Conservation (phyloP, 2,888 invertebrate species). For the Lycia hirtaria region DNA sequence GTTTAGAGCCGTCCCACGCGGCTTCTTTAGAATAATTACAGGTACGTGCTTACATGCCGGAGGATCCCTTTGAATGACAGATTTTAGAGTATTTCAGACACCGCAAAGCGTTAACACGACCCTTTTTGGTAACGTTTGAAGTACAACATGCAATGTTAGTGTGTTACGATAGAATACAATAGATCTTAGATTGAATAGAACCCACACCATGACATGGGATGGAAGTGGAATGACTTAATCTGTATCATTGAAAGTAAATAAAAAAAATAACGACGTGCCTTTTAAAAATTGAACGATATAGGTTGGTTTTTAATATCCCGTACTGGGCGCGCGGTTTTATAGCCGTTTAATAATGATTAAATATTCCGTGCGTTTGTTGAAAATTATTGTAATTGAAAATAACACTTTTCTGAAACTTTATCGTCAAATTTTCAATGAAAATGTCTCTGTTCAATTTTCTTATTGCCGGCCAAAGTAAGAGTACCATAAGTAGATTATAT, state of each 20-base stretch:
- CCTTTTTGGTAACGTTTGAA: slow-evolving; percentile 24
- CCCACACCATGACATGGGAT: slow-evolving; percentile 42
- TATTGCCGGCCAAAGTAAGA: too few species aligned
- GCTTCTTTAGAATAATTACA: slow-evolving; percentile 69
- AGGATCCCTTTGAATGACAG: slow-evolving; percentile 55
- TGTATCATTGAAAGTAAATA: too few species aligned
- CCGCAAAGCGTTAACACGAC: slow-evolving; percentile 25
- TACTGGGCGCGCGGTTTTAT: too few species aligned
- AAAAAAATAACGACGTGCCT: neutral
- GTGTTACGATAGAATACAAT: slow-evolving; percentile 51
- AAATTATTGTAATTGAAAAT: too few species aligned
- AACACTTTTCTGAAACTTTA: too few species aligned
- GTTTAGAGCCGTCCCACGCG: slow-evolving; percentile 59
- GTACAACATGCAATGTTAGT: slow-evolving; percentile 54
- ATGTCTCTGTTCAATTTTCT: too few species aligned
- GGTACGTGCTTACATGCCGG: slow-evolving; percentile 38
- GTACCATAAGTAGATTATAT: too few species aligned
- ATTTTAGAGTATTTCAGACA: slow-evolving; percentile 29
- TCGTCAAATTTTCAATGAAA: too few species aligned
- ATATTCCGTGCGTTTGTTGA: too few species aligned
- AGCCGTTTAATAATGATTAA: too few species aligned
- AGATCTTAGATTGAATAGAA: slow-evolving; percentile 39
- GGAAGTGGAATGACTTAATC: slow-evolving; percentile 13
- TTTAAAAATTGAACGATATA: slow-evolving; percentile 2
- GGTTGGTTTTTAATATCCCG: too few species aligned